These are phyloP conservation scores for Drosophila pullipes DNA, from an alignment of 2,888 invertebrate genomes.

Conservation along the genomic window DNA sequence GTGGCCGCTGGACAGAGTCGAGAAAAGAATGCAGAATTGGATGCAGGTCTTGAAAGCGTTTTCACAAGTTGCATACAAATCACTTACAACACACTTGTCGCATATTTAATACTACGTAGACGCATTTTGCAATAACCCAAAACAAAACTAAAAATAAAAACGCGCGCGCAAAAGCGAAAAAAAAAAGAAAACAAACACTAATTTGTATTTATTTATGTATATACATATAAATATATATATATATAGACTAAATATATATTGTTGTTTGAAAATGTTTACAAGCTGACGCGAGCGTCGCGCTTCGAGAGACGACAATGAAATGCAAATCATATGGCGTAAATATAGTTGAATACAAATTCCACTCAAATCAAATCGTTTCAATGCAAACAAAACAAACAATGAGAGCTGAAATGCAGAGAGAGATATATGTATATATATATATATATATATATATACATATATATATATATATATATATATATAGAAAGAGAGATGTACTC, in stretches of 20 bases:
- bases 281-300: conserved; percentile 12
- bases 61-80: conserved; percentile 1
- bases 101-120: conserved; percentile 37
- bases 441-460: too few species aligned
- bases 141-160: conserved; percentile 45
- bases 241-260: conserved; percentile 4
- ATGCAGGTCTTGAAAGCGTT: conserved; percentile 12
- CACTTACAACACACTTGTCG: conserved; percentile 61
- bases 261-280: conserved; percentile 5
- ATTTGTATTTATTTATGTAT: conserved; percentile 8
- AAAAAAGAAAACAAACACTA: neutral
- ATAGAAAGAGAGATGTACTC: neutral
- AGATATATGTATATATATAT: neutral
- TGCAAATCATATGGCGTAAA: conserved; percentile 30
- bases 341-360: conserved; percentile 41
- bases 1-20: conserved; percentile 65
- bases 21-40: conserved; percentile 18
- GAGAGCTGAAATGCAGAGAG: conserved; percentile 7
- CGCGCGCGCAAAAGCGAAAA: conserved; percentile 14
- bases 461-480: neutral
- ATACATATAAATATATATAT: conserved; percentile 6
- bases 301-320: conserved; percentile 20
- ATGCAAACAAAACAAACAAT: conserved; percentile 18
- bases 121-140: conserved; percentile 51
- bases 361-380: conserved; percentile 42